A percentile compares a stretch with the other conserved stretches of the same genome.
Conservation (phyloP, 2,888 invertebrate species). For the Pteria penguin region DNA sequence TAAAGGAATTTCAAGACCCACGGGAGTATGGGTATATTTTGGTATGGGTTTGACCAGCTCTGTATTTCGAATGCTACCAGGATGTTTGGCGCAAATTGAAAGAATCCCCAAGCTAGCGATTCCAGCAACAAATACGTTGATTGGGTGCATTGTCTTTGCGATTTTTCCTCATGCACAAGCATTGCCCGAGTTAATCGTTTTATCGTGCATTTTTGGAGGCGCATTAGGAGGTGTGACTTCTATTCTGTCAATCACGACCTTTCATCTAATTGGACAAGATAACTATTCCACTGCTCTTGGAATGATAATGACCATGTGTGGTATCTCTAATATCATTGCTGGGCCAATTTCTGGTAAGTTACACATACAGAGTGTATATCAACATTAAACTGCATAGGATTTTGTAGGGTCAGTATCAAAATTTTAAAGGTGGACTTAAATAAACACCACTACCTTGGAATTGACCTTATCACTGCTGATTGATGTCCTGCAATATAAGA, state of each 20-base stretch:
- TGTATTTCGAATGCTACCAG: constrained; percentile 25
- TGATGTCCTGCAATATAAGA: too few relatives aligned
- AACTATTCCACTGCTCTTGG: constrained; percentile 32
- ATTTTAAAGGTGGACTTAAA: too few relatives aligned
- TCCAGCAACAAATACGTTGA: constrained; percentile 4
- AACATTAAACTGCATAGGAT: too few relatives aligned
- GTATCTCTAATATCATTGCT: constrained; percentile 11
- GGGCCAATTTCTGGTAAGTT: constrained; percentile 33
- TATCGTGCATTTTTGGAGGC: constrained; percentile 13
- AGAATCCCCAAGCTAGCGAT: constrained; percentile 29
- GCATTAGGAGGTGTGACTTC: constrained; percentile 27
- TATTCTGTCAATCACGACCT: constrained; percentile 14
- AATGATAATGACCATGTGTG: not conserved
- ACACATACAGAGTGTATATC: too few relatives aligned
- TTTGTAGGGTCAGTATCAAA: too few relatives aligned
- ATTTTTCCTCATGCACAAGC: not conserved
- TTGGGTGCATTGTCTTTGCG: constrained; percentile 1
- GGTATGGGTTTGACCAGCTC: constrained; percentile 14
- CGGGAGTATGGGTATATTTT: constrained; percentile 21
- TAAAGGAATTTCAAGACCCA: constrained; percentile 23
- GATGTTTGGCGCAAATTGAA: constrained; percentile 14
- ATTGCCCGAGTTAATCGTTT: not conserved
- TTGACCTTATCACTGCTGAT: too few relatives aligned
- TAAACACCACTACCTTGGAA: too few relatives aligned
- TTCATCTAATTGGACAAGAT: constrained; percentile 26